Evolutionary conservation across 2,113 vertebrate genomes (phyloP).

Genomic region (Raja brachyura): DNA sequence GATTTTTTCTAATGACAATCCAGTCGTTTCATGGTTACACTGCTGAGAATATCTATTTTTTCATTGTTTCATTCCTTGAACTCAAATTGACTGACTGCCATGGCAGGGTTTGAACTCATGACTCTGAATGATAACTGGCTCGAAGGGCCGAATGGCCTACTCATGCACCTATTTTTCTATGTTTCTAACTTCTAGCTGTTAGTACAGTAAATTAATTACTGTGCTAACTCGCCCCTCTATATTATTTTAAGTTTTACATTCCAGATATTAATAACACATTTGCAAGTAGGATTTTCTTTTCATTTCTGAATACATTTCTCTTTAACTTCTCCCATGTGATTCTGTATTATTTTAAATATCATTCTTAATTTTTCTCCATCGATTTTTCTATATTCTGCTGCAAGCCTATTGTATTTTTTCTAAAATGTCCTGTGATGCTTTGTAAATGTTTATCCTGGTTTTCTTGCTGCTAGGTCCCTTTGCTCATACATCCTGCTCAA

Average conservation of each 20-base stretch:
- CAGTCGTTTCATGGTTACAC: too few species aligned
- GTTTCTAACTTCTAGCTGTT: too few species aligned
- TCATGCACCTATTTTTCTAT: too few species aligned
- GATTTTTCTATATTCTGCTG: background rate
- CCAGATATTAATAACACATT: background rate
- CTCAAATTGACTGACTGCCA: too few species aligned
- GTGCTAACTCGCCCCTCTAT: background rate
- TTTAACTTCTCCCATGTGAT: background rate
- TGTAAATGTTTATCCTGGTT: background rate
- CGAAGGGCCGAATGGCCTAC: too few species aligned
- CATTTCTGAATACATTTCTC: background rate
- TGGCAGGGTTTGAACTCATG: too few species aligned
- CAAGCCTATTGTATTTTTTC: background rate
- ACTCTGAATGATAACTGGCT: too few species aligned
- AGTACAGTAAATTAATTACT: too few species aligned
- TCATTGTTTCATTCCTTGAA: too few species aligned
- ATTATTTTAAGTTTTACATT: background rate
- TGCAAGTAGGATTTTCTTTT: background rate
- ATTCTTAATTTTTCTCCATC: background rate
- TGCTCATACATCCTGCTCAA: background rate
- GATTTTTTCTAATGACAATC: too few species aligned
- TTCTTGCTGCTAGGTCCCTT: too few species aligned
- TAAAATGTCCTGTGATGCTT: background rate
- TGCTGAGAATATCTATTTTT: too few species aligned
- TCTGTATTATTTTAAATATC: background rate